These are phyloP conservation scores for Peromyscus nudipes DNA, from an alignment of 2,797 vertebrate genomes.

Conservation along the genomic window DNA sequence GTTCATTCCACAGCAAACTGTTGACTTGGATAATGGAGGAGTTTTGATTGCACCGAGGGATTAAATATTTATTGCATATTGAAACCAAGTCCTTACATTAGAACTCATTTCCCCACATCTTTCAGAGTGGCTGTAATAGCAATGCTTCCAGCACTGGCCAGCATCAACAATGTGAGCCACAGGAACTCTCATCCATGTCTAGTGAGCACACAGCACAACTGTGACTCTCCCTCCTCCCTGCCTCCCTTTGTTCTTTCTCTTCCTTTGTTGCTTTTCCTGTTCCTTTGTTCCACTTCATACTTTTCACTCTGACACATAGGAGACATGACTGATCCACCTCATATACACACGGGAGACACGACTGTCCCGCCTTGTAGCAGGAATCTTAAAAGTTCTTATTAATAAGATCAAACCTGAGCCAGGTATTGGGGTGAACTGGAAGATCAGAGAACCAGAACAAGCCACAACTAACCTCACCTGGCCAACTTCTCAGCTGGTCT, in stretches of 20 bases:
- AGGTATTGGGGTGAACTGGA: too few species aligned
- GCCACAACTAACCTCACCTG: too few species aligned
- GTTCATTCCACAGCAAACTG: background rate
- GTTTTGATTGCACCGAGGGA: background rate
- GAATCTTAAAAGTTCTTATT: too few species aligned
- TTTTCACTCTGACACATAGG: too few species aligned
- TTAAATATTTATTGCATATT: background rate
- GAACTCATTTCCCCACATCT: background rate
- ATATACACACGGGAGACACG: background rate
- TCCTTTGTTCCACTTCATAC: background rate
- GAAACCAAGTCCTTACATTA: background rate
- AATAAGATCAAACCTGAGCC: too few species aligned
- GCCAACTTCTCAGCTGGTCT: too few species aligned
- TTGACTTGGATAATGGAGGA: background rate
- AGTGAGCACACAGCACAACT: background rate
- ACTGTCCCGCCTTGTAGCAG: too few species aligned
- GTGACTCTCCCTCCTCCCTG: too few species aligned
- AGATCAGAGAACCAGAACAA: too few species aligned
- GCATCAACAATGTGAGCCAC: background rate
- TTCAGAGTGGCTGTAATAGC: background rate
- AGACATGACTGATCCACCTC: background rate
- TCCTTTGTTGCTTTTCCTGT: background rate
- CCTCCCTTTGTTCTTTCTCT: background rate
- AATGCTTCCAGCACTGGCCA: background rate
- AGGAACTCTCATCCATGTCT: background rate